phyloP scores from a whole-genome alignment of 2,113 vertebrate species.

The Strix uralensis region DNA sequence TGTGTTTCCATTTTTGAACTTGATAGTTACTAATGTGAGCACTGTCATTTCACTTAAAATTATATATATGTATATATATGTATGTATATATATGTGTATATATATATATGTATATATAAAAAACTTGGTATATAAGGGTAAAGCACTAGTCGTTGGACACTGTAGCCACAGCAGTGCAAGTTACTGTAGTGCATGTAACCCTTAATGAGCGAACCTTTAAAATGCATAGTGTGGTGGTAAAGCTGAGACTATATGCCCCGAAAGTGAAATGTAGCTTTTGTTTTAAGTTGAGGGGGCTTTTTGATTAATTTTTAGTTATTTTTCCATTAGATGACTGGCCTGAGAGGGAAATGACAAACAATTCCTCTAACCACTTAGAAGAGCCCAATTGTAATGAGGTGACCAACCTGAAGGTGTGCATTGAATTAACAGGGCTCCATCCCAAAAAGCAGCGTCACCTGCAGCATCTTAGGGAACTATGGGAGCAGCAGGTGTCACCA shows the following conservation, averaged over 20 bases:
- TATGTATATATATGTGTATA: slow-evolving; percentile 27
- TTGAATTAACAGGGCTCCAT: slow-evolving; percentile 96
- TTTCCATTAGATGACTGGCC: slow-evolving; percentile 84
- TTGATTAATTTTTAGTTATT: slow-evolving; percentile 86
- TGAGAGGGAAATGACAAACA: slow-evolving; percentile 84
- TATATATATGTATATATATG: slow-evolving; percentile 60
- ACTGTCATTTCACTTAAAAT: slow-evolving; percentile 63
- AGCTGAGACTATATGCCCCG: slow-evolving; percentile 68
- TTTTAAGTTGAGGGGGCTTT: slow-evolving; percentile 78
- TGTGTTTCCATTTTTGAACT: slow-evolving; percentile 67
- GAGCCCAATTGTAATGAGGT: slow-evolving; percentile 90
- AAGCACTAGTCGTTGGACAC: slow-evolving; percentile 60
- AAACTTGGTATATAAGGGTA: slow-evolving; percentile 50
- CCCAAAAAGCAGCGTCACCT: slow-evolving; percentile 92
- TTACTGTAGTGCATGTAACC: slow-evolving; percentile 71
- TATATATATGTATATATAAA: slow-evolving; percentile 59
- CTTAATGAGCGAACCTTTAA: slow-evolving; percentile 58
- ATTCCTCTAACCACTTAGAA: slow-evolving; percentile 85
- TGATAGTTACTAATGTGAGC: slow-evolving; percentile 66
- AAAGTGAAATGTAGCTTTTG: slow-evolving; percentile 79
- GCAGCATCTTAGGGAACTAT: slow-evolving; percentile 88
- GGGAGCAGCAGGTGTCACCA: slow-evolving; percentile 82
- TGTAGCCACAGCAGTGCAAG: slow-evolving; percentile 68
- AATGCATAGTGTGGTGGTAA: slow-evolving; percentile 66
- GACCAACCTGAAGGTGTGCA: slow-evolving; percentile 97